Conservation (phyloP, 1,140 invertebrate genomes). For the Papilio helenus region DNA sequence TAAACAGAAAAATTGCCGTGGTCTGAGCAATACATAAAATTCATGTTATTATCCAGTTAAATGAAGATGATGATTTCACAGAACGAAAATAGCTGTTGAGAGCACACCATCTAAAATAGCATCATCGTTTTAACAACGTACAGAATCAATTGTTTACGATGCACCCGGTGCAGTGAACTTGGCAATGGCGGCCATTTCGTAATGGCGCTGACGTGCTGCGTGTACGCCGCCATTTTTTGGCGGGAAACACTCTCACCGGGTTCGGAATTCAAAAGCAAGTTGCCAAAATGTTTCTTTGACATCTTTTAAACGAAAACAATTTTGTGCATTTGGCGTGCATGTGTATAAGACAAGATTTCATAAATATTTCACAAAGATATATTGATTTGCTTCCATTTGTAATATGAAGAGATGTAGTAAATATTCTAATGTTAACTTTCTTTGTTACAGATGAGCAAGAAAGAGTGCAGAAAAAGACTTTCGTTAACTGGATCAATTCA, state of each 20-base stretch:
- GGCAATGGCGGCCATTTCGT: conserved; percentile 43
- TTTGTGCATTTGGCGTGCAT: not conserved
- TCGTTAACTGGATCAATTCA: conserved; percentile 99
- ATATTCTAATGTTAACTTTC: conserved; percentile 17
- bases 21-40: not conserved
- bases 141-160: conserved; percentile 29
- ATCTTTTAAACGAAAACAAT: not conserved
- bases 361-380: not conserved
- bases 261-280: not conserved
- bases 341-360: no score
- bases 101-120: conserved; percentile 11
- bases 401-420: no score
- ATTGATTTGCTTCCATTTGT: no score
- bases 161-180: conserved; percentile 54
- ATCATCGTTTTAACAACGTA: conserved; percentile 20
- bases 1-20: no score
- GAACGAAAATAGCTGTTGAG: conserved; percentile 2
- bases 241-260: conserved; percentile 20
- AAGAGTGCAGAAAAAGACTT: conserved; percentile 99
- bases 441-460: conserved; percentile 97
- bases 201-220: conserved; percentile 30
- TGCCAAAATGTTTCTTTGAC: not conserved
- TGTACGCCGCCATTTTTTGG: conserved; percentile 30
- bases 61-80: conserved; percentile 24
- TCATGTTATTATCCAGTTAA: not conserved